phyloP scores from a whole-genome alignment of 2,113 vertebrate genomes.

The Tauraco erythrolophus region DNA sequence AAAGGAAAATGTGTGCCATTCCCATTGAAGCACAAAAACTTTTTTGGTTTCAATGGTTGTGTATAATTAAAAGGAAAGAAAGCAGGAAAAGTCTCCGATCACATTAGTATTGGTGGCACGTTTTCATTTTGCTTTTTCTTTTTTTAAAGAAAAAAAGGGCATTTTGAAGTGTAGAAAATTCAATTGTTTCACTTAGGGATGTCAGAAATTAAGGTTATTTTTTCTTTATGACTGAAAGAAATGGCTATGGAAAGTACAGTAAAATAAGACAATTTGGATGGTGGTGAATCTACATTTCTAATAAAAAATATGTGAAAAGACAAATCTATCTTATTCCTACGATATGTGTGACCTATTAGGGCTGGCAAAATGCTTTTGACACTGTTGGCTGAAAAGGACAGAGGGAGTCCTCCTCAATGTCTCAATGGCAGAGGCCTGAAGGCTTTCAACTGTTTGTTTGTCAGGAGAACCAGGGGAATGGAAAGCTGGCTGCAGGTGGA shows the following conservation, averaged over 20 bases:
- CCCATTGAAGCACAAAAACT: not conserved
- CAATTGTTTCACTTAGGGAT: not conserved
- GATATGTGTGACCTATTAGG: not conserved
- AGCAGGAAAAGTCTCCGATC: not conserved
- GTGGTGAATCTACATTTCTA: not conserved
- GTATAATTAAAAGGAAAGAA: not conserved
- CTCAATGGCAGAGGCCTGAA: not conserved
- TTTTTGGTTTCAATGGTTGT: not conserved
- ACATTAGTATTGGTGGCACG: not conserved
- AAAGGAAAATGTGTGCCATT: not conserved
- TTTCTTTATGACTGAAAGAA: not conserved
- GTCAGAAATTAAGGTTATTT: not conserved
- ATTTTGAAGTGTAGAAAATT: not conserved
- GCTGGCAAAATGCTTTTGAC: not conserved
- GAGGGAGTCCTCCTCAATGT: accelerated
- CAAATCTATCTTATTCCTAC: not conserved
- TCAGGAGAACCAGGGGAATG: not conserved
- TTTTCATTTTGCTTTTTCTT: not conserved
- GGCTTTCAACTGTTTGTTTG: not conserved
- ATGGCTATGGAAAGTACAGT: not conserved
- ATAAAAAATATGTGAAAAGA: not conserved
- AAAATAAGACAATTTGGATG: not conserved
- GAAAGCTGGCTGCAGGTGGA: constrained; percentile 41
- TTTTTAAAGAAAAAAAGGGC: not conserved
- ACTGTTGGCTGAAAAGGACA: not conserved